These are phyloP conservation scores for Chaenogobius annularis DNA, from an alignment of 2,113 vertebrate species.

Conservation along the genomic window DNA sequence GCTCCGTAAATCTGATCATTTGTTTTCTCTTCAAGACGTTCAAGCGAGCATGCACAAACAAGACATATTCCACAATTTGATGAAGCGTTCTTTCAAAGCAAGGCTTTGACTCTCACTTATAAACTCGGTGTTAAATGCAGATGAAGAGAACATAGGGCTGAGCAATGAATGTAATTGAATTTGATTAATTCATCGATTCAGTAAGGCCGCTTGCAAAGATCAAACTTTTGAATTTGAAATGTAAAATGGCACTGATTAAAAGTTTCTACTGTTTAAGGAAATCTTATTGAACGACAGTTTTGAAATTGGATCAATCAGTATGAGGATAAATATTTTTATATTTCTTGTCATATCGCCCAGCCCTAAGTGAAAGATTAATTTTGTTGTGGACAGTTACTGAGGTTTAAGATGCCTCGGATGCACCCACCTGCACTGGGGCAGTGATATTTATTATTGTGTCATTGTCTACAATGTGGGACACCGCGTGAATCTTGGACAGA, in stretches of 20 bases:
- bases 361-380: slow-evolving; percentile 25
- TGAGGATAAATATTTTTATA: too few species aligned
- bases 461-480: slow-evolving; percentile 88
- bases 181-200: too few species aligned
- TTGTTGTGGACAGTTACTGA: slow-evolving; percentile 43
- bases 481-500: slow-evolving; percentile 94
- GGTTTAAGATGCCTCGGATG: slow-evolving; percentile 48
- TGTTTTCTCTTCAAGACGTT: slow-evolving; percentile 5
- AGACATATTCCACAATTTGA: not conserved
- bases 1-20: slow-evolving; percentile 50
- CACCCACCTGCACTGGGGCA: slow-evolving; percentile 93
- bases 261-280: too few species aligned
- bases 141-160: not conserved
- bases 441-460: slow-evolving; percentile 82
- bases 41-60: not conserved
- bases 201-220: too few species aligned
- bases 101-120: not conserved
- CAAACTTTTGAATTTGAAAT: too few species aligned
- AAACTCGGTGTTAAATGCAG: slow-evolving; percentile 1
- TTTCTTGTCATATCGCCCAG: too few species aligned
- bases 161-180: too few species aligned
- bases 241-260: too few species aligned
- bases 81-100: not conserved
- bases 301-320: too few species aligned
- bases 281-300: too few species aligned